Conservation (phyloP, 2,888 invertebrate species). For the Melieria omissa region DNA sequence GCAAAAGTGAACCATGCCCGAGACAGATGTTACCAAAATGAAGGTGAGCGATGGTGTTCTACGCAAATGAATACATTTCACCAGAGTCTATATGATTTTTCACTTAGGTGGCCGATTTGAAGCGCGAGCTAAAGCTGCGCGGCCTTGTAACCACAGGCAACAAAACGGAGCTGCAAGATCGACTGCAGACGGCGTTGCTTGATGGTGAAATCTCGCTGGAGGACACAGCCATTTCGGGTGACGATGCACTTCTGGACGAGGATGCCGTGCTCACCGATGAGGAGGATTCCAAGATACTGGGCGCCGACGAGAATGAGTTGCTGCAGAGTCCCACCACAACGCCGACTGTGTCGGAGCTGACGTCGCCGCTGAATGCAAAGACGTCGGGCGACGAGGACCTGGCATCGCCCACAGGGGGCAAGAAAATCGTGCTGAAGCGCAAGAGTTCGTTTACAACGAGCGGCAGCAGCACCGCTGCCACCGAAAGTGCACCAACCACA, state of each 20-base stretch:
- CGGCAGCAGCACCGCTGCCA: conserved; percentile 30
- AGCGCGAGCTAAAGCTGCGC: conserved; percentile 82
- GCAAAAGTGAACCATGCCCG: conserved; percentile 55
- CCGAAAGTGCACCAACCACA: conserved; percentile 24
- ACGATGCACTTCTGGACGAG: conserved; percentile 63
- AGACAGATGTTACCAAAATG: conserved; percentile 65
- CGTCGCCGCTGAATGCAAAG: conserved; percentile 31
- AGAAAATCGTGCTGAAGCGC: conserved; percentile 61
- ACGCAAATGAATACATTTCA: neutral
- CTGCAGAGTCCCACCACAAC: conserved; percentile 59
- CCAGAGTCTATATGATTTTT: neutral
- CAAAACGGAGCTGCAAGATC: conserved; percentile 82
- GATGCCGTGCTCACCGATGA: conserved; percentile 69
- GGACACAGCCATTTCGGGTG: conserved; percentile 67
- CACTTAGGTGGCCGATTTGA: conserved; percentile 82
- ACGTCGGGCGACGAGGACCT: conserved; percentile 25
- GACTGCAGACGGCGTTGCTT: conserved; percentile 75
- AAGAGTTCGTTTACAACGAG: conserved; percentile 53
- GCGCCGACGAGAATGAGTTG: conserved; percentile 60
- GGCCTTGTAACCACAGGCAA: conserved; percentile 81
- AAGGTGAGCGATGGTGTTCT: conserved; percentile 53
- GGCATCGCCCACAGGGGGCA: conserved; percentile 42
- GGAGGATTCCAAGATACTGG: conserved; percentile 64
- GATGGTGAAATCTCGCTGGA: conserved; percentile 64
- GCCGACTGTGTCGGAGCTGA: conserved; percentile 45